phyloP scores from a whole-genome alignment of 2,113 vertebrate species.

The Dipodomys merriami region DNA sequence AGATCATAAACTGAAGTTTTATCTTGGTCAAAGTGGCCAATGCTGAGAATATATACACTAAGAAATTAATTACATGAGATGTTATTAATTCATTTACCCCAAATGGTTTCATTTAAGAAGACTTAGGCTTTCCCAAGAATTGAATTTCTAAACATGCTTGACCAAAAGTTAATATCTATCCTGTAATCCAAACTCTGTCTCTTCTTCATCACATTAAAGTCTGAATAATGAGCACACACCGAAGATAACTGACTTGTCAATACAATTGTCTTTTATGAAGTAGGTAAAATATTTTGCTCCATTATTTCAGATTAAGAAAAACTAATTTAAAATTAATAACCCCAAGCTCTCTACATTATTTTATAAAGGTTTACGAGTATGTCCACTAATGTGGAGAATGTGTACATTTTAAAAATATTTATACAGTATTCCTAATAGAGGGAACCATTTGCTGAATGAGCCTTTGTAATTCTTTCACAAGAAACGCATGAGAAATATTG shows the following conservation, averaged over 20 bases:
- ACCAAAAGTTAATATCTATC: background rate
- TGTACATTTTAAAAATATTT: background rate
- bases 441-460: background rate
- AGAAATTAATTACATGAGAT: background rate
- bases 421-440: background rate
- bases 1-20: background rate
- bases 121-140: background rate
- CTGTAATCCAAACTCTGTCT: background rate
- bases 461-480: background rate
- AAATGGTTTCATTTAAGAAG: background rate
- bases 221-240: background rate
- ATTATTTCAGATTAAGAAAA: constrained; percentile 33
- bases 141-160: constrained; percentile 31
- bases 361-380: background rate
- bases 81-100: background rate
- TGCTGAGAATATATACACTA: background rate
- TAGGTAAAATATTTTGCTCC: background rate
- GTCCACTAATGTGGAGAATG: background rate
- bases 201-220: background rate
- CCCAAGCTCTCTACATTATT: background rate
- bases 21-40: background rate
- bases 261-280: background rate
- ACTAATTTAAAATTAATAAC: constrained; percentile 5
- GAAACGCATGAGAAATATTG: background rate
- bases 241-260: background rate